Base-by-base conservation (phyloP, 1,140 invertebrate species). In the Aricia agestis region DNA sequence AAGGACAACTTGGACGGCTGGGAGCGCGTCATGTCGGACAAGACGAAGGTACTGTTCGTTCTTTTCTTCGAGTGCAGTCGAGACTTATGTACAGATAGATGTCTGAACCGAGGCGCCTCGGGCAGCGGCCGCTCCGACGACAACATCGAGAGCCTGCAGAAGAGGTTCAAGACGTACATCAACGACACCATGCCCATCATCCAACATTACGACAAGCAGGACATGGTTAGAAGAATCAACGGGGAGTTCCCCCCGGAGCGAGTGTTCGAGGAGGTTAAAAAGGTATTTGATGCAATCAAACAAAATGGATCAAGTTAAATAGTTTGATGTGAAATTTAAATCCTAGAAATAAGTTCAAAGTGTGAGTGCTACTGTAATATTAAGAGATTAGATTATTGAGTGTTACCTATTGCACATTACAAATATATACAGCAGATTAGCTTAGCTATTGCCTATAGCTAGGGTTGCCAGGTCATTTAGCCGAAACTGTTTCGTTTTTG, bases 1-100 rank as follows among this genome's bases (percentile, higher is more conserved):
- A 94, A 98, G 85, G 95, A 99, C 88, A 99, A 99, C 90, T 91
- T 99, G 67, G 95, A 98, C 72, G 99, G 99, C 1, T 99, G 99
- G 99, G 95, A 96, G 52, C 93, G 94, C 77, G 92, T 94, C 75
- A 98, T 99, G 96, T 87, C 93, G 0, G 95, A 96, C 18, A 98
- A 99, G 91, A 95, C 96, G 0, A 93, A 96, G 66, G 92, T 99
- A 9, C 93, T 96, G 77, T 98, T 97, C 87, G 97, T 99, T 0
- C 89, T 99, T 3, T 98, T 98, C 85, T 97, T 99, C 79, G 96
- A 99, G 70, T 99, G 98, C 85, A 93, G 94, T 9, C 92, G 96
- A 82, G 94, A 99, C 71, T 94, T 95, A 2, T 99, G 98, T 86
- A 95, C 96, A 0, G 83, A 96, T 31, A 93, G 98, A 45, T 99